A percentile compares a stretch with the other conserved stretches of the same genome.
These are phyloP conservation scores for Nemoura dubitans DNA, from an alignment of 2,888 invertebrate species.

Conservation along the genomic window DNA sequence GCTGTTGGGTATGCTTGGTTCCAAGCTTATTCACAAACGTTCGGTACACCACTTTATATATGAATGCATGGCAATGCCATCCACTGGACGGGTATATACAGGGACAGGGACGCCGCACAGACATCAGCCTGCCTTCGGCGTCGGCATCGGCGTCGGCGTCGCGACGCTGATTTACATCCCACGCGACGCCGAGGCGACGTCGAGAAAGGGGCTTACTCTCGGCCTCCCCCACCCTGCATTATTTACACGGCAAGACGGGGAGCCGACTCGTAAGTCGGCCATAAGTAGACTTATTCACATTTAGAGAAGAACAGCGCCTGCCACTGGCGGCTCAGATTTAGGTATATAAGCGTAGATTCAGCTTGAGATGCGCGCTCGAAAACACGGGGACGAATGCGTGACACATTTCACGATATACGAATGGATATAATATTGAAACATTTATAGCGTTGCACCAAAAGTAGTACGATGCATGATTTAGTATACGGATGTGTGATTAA, in stretches of 20 bases:
- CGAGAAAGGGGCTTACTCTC: neutral
- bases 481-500: neutral
- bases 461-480: neutral
- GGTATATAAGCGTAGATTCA: neutral
- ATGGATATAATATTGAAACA: neutral
- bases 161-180: neutral
- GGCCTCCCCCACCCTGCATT: neutral
- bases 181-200: neutral
- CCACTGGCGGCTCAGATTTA: neutral
- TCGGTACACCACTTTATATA: too few relatives aligned
- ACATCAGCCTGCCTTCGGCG: neutral
- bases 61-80: too few relatives aligned
- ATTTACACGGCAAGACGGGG: neutral
- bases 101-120: too few relatives aligned
- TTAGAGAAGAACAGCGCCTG: neutral
- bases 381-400: neutral
- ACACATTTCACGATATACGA: neutral
- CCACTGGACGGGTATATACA: too few relatives aligned
- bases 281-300: slow-evolving; percentile 4
- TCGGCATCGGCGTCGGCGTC: slow-evolving; percentile 1
- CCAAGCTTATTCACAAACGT: too few relatives aligned
- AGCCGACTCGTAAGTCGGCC: neutral
- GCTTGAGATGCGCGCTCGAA: neutral
- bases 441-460: neutral
- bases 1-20: too few relatives aligned